phyloP scores from a whole-genome alignment of 2,113 vertebrate genomes.

The Engystomops pustulosus region DNA sequence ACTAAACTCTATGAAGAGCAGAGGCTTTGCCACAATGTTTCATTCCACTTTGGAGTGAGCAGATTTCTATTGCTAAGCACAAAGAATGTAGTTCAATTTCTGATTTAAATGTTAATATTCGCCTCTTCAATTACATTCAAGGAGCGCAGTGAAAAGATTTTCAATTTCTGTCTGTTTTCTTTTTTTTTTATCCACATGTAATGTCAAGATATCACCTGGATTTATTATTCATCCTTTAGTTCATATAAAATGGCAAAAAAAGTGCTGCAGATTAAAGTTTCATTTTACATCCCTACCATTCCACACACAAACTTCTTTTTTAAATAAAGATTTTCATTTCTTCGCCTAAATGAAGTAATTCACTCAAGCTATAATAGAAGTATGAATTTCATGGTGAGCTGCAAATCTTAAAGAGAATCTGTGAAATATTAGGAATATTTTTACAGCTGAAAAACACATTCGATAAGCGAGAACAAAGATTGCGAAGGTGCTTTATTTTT shows the following conservation, averaged over 20 bases:
- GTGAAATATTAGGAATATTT: not conserved
- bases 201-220: constrained; percentile 39
- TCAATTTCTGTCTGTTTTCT: constrained; percentile 10
- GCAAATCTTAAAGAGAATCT: too few relatives aligned
- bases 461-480: not conserved
- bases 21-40: not conserved
- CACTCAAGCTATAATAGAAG: not conserved
- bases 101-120: constrained; percentile 8
- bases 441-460: not conserved
- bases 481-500: not conserved
- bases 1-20: not conserved
- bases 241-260: not conserved
- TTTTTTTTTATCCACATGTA: constrained; percentile 21
- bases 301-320: not conserved
- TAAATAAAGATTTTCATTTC: constrained; percentile 15
- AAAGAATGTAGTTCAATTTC: constrained; percentile 29
- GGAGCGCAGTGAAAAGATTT: constrained; percentile 17
- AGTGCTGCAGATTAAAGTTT: not conserved
- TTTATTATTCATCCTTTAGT: constrained; percentile 20
- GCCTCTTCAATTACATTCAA: constrained; percentile 25
- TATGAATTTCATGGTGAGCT: constrained; percentile 8
- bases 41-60: not conserved
- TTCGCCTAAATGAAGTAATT: not conserved
- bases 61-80: not conserved
- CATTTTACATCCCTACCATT: constrained; percentile 7